phyloP scores from a whole-genome alignment of 2,797 vertebrate species.

The Syngnathus acus region DNA sequence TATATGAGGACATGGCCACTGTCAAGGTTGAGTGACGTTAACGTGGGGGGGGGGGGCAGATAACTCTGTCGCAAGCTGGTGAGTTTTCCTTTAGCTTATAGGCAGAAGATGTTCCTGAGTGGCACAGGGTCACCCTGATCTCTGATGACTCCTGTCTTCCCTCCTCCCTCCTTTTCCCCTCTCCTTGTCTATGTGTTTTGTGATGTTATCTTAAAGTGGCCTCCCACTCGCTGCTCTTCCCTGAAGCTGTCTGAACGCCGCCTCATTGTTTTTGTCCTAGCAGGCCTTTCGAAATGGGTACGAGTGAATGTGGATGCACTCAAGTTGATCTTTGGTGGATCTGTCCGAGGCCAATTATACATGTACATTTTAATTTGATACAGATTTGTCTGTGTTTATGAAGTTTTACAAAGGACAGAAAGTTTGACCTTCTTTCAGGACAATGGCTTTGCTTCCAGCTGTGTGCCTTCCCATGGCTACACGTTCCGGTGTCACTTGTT shows the following conservation, averaged over 20 bases:
- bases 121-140: conserved; percentile 69
- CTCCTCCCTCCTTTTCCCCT: conserved; percentile 41
- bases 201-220: conserved; percentile 70
- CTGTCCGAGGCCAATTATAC: conserved; percentile 29
- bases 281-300: conserved; percentile 30
- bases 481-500: conserved; percentile 30
- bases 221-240: conserved; percentile 68
- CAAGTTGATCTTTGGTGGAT: conserved; percentile 20
- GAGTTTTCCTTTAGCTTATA: conserved; percentile 51
- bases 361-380: conserved; percentile 10
- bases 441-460: conserved; percentile 40
- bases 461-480: conserved; percentile 36
- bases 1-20: conserved; percentile 27
- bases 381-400: conserved; percentile 6
- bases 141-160: conserved; percentile 58
- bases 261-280: conserved; percentile 72
- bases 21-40: conserved; percentile 44
- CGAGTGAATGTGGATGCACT: neutral
- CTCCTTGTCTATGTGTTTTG: conserved; percentile 56
- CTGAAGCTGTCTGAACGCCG: conserved; percentile 64
- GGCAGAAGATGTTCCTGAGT: conserved; percentile 61
- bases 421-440: conserved; percentile 26
- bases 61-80: conserved; percentile 49
- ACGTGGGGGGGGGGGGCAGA: conserved; percentile 38
- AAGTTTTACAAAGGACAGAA: neutral